Evolutionary conservation across 2,113 vertebrate genomes (phyloP).

Genomic region (Theristicus caerulescens): DNA sequence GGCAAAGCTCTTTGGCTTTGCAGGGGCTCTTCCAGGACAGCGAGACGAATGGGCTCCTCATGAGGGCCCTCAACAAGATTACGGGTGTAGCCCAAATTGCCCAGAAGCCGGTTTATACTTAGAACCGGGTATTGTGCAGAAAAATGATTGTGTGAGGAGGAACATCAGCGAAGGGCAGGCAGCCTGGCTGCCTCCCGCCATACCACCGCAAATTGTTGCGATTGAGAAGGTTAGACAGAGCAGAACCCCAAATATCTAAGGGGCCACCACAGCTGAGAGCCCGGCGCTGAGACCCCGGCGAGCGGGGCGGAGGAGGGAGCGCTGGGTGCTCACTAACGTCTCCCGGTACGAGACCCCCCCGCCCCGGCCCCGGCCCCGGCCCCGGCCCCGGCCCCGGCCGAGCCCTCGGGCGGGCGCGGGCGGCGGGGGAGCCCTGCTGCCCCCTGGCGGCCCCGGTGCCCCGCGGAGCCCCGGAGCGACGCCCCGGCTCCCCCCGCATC

Average conservation of each 20-base stretch:
- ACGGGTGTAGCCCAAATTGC: neutral
- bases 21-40: neutral
- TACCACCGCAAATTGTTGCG: fast-evolving
- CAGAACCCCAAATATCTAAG: neutral
- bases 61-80: no score
- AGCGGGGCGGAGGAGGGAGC: fast-evolving
- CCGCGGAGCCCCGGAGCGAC: fast-evolving
- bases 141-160: neutral
- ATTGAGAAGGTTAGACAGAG: neutral
- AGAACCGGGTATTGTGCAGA: fast-evolving
- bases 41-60: fast-evolving
- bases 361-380: no score
- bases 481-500: fast-evolving
- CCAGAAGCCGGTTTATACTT: fast-evolving
- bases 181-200: neutral
- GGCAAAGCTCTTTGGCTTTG: neutral
- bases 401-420: no score
- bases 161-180: fast-evolving
- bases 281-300: no score
- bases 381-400: no score
- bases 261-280: no score
- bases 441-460: neutral
- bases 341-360: no score
- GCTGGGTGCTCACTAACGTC: neutral
- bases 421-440: neutral